Conservation (phyloP, 35 echinoderm and acorn worm species). For the Lytechinus pictus region DNA sequence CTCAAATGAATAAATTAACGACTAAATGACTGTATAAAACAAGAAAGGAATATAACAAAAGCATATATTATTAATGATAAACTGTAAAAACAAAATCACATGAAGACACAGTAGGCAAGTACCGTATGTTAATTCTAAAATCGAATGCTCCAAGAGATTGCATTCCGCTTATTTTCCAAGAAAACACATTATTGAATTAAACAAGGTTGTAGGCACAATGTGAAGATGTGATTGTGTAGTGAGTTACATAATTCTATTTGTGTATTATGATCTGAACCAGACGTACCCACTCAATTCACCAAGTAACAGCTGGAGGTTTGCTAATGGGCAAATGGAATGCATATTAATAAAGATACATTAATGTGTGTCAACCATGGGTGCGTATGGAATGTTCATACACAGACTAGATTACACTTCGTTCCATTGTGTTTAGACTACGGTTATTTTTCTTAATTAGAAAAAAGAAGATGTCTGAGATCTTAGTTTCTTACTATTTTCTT, state of each 20-base stretch:
- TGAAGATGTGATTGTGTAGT: background rate
- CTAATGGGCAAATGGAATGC: background rate
- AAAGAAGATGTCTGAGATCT: too few species aligned
- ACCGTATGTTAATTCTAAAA: too few species aligned
- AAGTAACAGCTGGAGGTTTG: background rate
- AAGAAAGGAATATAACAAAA: too few species aligned
- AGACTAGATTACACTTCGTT: background rate
- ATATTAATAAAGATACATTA: background rate
- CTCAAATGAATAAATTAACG: too few species aligned
- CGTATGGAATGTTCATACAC: background rate
- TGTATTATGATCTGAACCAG: too few species aligned
- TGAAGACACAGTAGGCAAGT: too few species aligned
- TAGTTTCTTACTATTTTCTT: too few species aligned
- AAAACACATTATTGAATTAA: background rate
- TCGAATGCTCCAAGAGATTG: background rate
- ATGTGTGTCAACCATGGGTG: background rate
- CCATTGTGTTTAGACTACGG: background rate
- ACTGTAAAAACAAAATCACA: too few species aligned
- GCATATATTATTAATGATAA: too few species aligned
- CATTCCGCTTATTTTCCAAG: background rate
- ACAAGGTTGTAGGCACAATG: background rate
- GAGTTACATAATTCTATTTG: background rate
- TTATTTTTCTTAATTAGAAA: too few species aligned
- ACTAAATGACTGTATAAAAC: too few species aligned
- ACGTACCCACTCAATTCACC: background rate